These are phyloP conservation scores for Apis dorsata DNA, from an alignment of 1,140 invertebrate genomes.

Conservation along the genomic window DNA sequence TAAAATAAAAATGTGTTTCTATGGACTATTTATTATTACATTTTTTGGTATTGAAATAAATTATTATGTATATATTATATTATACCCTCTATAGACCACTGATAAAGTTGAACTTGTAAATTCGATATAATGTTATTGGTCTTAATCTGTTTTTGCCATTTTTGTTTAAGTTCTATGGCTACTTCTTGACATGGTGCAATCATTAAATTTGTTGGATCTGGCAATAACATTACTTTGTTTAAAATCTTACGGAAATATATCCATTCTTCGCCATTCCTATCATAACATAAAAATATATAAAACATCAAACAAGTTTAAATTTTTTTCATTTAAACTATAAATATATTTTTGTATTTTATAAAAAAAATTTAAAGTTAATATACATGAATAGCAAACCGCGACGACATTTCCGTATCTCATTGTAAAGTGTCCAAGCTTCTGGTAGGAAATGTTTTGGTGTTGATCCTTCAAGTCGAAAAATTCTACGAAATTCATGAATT, in stretches of 20 bases:
- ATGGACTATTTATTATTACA: neutral
- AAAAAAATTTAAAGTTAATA: constrained; percentile 39
- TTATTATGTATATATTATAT: neutral
- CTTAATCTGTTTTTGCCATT: constrained; percentile 76
- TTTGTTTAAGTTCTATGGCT: constrained; percentile 76
- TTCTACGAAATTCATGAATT: constrained; percentile 84
- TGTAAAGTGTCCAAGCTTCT: constrained; percentile 90
- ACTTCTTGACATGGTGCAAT: constrained; percentile 79
- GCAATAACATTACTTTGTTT: constrained; percentile 86
- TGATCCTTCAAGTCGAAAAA: constrained; percentile 89
- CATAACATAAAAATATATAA: neutral
- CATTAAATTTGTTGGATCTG: constrained; percentile 77
- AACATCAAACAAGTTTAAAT: neutral
- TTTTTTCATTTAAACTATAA: too few species aligned
- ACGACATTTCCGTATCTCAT: constrained; percentile 84
- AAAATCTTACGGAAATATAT: constrained; percentile 84
- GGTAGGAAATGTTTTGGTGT: constrained; percentile 90
- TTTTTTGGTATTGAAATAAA: neutral
- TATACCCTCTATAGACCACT: constrained; percentile 87
- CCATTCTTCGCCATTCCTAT: constrained; percentile 90
- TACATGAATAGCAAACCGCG: constrained; percentile 94
- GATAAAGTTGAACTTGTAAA: constrained; percentile 86
- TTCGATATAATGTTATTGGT: constrained; percentile 70
- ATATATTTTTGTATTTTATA: neutral
- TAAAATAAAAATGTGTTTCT: constrained; percentile 16